These are phyloP conservation scores for Thereva nobilitata DNA, from an alignment of 2,888 invertebrate genomes.

Conservation along the genomic window DNA sequence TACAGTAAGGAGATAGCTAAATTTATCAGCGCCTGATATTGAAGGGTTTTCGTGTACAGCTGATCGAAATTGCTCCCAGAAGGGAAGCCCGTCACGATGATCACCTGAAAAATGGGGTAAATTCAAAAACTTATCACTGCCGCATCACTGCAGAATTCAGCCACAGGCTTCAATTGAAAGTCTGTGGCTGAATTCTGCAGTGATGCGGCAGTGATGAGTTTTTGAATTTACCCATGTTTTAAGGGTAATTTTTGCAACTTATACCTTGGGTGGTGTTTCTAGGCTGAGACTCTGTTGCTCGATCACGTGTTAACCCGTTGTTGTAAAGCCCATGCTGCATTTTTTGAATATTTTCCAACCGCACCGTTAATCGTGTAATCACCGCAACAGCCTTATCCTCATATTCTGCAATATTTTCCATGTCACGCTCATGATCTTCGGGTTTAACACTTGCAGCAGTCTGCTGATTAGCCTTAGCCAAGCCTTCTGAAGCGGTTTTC, in stretches of 20 bases:
- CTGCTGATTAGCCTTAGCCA: not conserved
- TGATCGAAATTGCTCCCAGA: conserved; percentile 15
- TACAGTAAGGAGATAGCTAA: not conserved
- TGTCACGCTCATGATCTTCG: not conserved
- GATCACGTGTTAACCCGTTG: not conserved
- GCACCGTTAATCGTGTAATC: not conserved
- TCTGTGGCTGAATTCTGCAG: too few species aligned
- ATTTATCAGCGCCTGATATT: not conserved
- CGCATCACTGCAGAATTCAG: too few species aligned
- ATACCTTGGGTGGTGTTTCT: not conserved
- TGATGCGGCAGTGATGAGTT: too few species aligned
- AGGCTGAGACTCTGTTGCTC: not conserved
- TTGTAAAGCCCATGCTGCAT: not conserved
- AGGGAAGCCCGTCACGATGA: conserved; percentile 3
- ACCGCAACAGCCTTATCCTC: not conserved
- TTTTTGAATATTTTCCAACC: not conserved
- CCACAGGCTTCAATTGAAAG: too few species aligned
- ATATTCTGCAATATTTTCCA: not conserved
- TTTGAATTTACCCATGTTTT: too few species aligned
- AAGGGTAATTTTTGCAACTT: conserved; percentile 1
- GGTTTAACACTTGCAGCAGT: not conserved
- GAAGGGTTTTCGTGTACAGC: conserved; percentile 4
- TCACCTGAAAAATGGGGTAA: conserved; percentile 2
- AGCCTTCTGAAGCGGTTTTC: not conserved
- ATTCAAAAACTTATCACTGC: too few species aligned